Evolutionary conservation across 2,797 vertebrate species (phyloP).

Genomic region (Perodicticus potto): DNA sequence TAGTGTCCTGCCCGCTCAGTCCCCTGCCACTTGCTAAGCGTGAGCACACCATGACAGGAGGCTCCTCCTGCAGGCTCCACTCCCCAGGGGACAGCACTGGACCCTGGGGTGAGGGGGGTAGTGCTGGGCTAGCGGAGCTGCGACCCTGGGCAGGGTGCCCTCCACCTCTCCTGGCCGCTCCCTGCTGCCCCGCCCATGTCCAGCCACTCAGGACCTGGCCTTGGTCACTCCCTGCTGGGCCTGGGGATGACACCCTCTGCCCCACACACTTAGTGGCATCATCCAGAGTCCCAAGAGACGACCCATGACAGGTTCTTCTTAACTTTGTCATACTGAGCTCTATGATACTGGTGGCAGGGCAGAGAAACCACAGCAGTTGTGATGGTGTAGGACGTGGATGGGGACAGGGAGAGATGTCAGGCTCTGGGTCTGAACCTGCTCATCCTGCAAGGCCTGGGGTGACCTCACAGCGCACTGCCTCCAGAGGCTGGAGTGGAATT

Average conservation of each 20-base stretch:
- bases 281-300: background rate
- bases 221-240: background rate
- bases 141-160: background rate
- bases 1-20: fast-evolving
- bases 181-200: no score
- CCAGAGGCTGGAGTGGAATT: no score
- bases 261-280: background rate
- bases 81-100: no score
- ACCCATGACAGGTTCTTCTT: background rate
- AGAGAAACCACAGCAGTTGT: background rate
- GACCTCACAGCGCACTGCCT: no score
- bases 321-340: no score
- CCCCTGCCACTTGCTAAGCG: background rate
- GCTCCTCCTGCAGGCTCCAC: no score
- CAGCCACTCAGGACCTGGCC: background rate
- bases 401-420: background rate
- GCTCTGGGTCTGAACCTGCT: no score
- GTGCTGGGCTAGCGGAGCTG: no score
- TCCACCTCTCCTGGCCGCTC: background rate
- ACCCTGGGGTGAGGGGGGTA: no score
- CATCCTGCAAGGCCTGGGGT: no score
- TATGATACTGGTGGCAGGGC: background rate
- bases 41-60: fast-evolving
- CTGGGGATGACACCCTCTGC: background rate
- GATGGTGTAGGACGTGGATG: no score